These are phyloP conservation scores for Amorpha juglandis DNA, from an alignment of 2,888 invertebrate species.

Conservation along the genomic window DNA sequence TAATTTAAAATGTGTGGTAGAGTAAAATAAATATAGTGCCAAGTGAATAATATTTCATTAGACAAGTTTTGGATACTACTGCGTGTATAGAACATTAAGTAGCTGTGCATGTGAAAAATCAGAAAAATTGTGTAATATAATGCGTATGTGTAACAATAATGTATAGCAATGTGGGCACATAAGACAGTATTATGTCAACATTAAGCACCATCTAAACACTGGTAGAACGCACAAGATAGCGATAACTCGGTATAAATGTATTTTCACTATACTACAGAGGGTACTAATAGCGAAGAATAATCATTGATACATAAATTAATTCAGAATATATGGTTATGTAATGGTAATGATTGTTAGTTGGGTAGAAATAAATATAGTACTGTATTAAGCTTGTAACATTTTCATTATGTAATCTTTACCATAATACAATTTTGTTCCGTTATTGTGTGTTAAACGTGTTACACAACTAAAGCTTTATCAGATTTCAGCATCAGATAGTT, in stretches of 20 bases:
- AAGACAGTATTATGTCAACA: slow-evolving; percentile 19
- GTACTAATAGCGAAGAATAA: slow-evolving; percentile 4
- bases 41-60: background rate
- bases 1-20: background rate
- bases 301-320: background rate
- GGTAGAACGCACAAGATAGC: slow-evolving; percentile 9
- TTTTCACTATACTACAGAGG: background rate
- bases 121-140: slow-evolving; percentile 6
- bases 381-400: background rate
- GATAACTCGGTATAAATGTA: background rate
- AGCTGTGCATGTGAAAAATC: slow-evolving; percentile 5
- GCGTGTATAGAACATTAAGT: background rate
- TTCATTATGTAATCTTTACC: background rate
- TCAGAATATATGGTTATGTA: background rate
- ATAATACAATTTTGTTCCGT: background rate
- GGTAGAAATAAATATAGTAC: slow-evolving; percentile 1
- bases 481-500: no score
- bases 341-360: background rate
- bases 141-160: background rate
- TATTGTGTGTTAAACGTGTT: background rate
- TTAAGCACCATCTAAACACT: slow-evolving; percentile 7
- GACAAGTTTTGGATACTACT: background rate
- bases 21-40: slow-evolving; percentile 10
- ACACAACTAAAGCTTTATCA: background rate
- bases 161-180: background rate